Evolutionary conservation across 2,888 invertebrate genomes (phyloP).

Genomic region (Drosophila nr. perissopoda): DNA sequence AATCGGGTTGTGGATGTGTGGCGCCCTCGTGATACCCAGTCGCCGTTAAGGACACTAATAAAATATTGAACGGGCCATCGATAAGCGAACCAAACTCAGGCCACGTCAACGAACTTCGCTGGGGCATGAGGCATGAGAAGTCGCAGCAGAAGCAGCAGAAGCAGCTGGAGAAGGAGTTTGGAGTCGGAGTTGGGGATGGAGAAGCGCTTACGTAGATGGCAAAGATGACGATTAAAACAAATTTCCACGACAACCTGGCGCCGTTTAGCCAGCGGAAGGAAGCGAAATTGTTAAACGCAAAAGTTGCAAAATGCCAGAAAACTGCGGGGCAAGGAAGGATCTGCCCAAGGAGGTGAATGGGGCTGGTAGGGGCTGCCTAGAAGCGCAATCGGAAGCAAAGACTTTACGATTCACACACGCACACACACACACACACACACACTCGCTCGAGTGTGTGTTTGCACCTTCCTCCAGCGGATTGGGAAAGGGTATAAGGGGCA

Average conservation of each 20-base stretch:
- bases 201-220: constrained; percentile 74
- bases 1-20: constrained; percentile 19
- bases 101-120: constrained; percentile 72
- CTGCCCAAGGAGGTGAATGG: not conserved
- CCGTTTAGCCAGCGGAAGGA: constrained; percentile 80
- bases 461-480: constrained; percentile 38
- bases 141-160: not conserved
- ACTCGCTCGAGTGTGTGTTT: constrained; percentile 47
- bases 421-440: constrained; percentile 25
- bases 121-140: not conserved
- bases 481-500: not conserved
- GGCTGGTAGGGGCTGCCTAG: constrained; percentile 1
- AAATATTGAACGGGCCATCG: constrained; percentile 79
- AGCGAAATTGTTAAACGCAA: constrained; percentile 81
- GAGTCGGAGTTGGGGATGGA: not conserved
- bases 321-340: constrained; percentile 8
- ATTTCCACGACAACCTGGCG: constrained; percentile 82
- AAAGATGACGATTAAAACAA: constrained; percentile 83
- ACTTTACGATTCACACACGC: constrained; percentile 51
- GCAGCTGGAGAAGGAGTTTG: not conserved
- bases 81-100: constrained; percentile 62
- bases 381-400: constrained; percentile 67
- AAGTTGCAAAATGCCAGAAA: constrained; percentile 76
- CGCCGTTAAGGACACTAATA: constrained; percentile 75
- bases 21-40: constrained; percentile 35